phyloP scores from a whole-genome alignment of 2,888 invertebrate species.

The Stictocephala bisonia region DNA sequence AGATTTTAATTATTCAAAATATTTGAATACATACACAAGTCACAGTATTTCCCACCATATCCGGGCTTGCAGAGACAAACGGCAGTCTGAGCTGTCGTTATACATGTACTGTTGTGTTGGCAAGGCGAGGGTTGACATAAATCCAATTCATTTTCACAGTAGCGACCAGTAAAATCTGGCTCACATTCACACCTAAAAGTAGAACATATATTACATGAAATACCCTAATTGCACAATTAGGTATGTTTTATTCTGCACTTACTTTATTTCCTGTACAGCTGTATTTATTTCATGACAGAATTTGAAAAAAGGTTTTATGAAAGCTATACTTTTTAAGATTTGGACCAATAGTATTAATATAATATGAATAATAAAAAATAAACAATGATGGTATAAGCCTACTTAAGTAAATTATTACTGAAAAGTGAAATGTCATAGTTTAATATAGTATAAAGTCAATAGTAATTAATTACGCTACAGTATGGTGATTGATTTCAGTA shows the following conservation, averaged over 20 bases:
- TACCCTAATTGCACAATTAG: not conserved
- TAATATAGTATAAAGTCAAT: too few species aligned
- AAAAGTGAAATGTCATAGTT: too few species aligned
- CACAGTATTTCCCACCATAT: slow-evolving; percentile 68
- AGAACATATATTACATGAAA: too few species aligned
- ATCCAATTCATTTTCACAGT: slow-evolving; percentile 66
- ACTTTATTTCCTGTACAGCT: not conserved
- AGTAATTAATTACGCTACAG: too few species aligned
- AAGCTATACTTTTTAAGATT: too few species aligned
- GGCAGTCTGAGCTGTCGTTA: slow-evolving; percentile 58
- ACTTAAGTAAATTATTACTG: too few species aligned
- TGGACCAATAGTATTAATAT: too few species aligned
- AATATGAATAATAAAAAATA: too few species aligned
- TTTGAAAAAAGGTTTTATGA: too few species aligned
- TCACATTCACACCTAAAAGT: slow-evolving; percentile 70
- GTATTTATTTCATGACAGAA: not conserved
- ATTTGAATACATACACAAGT: slow-evolving; percentile 62
- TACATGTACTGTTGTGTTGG: slow-evolving; percentile 64
- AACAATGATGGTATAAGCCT: too few species aligned
- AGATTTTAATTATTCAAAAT: not conserved
- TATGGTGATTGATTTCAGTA: too few species aligned
- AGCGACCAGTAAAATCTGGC: slow-evolving; percentile 67
- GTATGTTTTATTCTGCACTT: not conserved
- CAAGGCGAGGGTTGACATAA: slow-evolving; percentile 66
- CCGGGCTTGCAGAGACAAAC: slow-evolving; percentile 68